These are phyloP conservation scores for Tapirus terrestris DNA, from an alignment of 2,113 vertebrate genomes.

Conservation along the genomic window DNA sequence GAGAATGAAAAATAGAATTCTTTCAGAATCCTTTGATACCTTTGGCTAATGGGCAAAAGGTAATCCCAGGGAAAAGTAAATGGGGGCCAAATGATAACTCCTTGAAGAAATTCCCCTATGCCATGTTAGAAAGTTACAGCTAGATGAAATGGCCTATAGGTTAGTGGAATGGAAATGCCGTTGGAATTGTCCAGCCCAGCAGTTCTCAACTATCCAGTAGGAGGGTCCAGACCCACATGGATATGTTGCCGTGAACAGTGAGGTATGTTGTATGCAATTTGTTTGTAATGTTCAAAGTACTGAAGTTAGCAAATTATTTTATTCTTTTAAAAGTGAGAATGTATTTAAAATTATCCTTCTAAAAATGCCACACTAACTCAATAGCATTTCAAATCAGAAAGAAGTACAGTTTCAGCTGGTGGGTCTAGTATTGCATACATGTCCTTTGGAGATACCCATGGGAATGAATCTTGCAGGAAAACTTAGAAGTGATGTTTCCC, in stretches of 20 bases:
- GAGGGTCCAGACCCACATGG: background rate
- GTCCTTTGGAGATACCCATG: background rate
- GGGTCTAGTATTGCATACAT: background rate
- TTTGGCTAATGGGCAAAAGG: background rate
- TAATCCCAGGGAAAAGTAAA: background rate
- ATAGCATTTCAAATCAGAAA: background rate
- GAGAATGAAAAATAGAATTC: conserved; percentile 31
- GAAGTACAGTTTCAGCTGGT: background rate
- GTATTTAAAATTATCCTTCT: background rate
- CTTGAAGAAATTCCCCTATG: background rate
- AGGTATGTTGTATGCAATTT: background rate
- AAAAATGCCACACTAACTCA: background rate
- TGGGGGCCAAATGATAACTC: background rate
- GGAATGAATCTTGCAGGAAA: background rate
- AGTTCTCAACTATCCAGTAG: background rate
- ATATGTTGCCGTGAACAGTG: background rate
- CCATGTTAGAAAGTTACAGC: background rate
- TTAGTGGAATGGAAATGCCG: background rate
- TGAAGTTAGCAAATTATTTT: background rate
- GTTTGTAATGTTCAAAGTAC: background rate
- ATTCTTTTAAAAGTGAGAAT: conserved; percentile 28
- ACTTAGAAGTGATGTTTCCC: background rate
- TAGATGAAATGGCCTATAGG: background rate
- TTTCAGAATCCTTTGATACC: background rate
- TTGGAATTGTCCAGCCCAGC: background rate